These are phyloP conservation scores for Scylla paramamosain DNA, from an alignment of 1,140 invertebrate species.

Conservation along the genomic window DNA sequence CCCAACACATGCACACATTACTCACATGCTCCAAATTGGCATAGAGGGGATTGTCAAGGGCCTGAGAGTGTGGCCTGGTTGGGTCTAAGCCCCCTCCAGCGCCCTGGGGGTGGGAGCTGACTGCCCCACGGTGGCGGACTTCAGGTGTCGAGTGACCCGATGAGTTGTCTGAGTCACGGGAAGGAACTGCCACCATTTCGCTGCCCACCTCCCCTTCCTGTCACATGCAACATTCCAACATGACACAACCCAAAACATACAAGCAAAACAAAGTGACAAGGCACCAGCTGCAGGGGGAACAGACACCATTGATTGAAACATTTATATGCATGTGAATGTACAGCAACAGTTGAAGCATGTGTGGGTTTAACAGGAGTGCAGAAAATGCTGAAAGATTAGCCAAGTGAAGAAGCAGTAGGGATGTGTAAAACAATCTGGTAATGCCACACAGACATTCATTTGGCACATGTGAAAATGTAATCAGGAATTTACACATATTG, in stretches of 20 bases:
- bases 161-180: conserved; percentile 70
- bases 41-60: conserved; percentile 77
- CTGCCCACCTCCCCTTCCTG: conserved; percentile 74
- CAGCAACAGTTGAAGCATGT: conserved; percentile 15
- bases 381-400: not conserved
- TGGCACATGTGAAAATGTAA: not conserved
- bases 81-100: conserved; percentile 70
- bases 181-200: conserved; percentile 72
- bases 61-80: conserved; percentile 75
- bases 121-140: conserved; percentile 62
- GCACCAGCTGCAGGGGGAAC: not conserved
- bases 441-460: not conserved
- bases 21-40: conserved; percentile 77
- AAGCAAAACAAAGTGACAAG: conserved; percentile 44
- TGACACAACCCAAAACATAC: conserved; percentile 64
- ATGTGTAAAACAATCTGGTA: not conserved
- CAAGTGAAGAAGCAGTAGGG: not conserved
- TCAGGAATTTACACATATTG: not conserved
- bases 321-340: conserved; percentile 41
- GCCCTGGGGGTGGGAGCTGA: conserved; percentile 74
- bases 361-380: not conserved
- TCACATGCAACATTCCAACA: conserved; percentile 75
- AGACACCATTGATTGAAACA: conserved; percentile 43
- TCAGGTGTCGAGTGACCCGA: conserved; percentile 75
- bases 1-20: conserved; percentile 47